Evolutionary conservation across 2,113 vertebrate species (phyloP), one percentile per base, ranked within the genome.

Genomic region (Tragulus kanchil): DNA sequence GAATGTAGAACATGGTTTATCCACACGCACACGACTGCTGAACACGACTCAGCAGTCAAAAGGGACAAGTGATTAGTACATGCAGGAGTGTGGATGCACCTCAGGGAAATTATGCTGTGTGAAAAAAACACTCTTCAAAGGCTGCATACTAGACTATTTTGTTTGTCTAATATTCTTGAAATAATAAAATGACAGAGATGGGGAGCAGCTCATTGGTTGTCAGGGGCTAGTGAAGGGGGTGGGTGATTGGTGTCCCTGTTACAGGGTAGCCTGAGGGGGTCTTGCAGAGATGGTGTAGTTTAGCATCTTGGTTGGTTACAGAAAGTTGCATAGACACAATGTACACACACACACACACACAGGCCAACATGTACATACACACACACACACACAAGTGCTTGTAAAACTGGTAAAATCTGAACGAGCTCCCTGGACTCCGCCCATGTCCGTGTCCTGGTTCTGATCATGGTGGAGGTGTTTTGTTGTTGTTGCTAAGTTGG

Each of bases 101-200:
- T 59, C 31, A 36, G 28, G 61, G 61, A 87, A 73, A 50, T 64
- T 56, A 45, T 28, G 21, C 50, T 89, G 16, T 25, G 28, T 73
- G 26, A 42, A 81, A 87, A 83, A 52, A 19, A 50, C 21, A 2
- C 0, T 50, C 90, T 86, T 26, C 31, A 92, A 78, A 54, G 12
- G 16, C 31, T 85, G 26, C 21, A 21, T 15, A 15, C 21, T 13
- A 2, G 3, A 25, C 19, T 83, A 19, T 48, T 71, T 61, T 13
- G 31, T 26, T 85, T 93, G 62, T 26, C 16, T 19, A 45, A 31
- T 11, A 61, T 56, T 90, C 87, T 85, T 69, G 62, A 91, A 83
- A 85, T 62, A 85, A 58, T 65, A 88, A 90, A 83, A 16, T 73
- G 14, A 4, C 31, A 61, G 48, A 59, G 17, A 36, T 62, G 12